Conservation (phyloP, 2,888 invertebrate genomes). For the Siphonodentalium dalli region DNA sequence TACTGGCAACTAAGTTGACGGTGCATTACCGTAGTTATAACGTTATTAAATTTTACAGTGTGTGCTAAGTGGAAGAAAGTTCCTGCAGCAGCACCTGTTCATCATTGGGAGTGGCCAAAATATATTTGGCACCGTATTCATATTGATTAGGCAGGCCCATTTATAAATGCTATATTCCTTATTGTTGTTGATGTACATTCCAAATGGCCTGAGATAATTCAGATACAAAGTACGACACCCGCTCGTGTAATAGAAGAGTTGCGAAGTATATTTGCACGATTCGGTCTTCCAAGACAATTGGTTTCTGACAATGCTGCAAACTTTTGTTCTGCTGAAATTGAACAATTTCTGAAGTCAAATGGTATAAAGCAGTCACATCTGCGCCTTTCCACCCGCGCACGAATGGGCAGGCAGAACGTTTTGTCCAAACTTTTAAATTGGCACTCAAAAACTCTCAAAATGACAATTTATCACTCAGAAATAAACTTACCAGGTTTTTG, state of each 20-base stretch:
- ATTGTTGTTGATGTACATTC: slow-evolving; percentile 15
- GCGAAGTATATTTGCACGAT: background rate
- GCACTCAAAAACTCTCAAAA: slow-evolving; percentile 2
- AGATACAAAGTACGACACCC: slow-evolving; percentile 9
- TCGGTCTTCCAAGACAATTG: slow-evolving; percentile 10
- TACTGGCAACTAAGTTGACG: too few relatives aligned
- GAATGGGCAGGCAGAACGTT: slow-evolving; percentile 17
- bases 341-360: slow-evolving; percentile 7
- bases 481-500: background rate
- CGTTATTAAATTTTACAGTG: too few relatives aligned
- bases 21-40: too few relatives aligned
- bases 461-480: background rate
- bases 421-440: slow-evolving; percentile 9
- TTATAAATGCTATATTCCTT: slow-evolving; percentile 11
- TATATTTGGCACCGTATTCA: slow-evolving; percentile 14
- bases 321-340: slow-evolving; percentile 14
- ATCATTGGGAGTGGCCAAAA: slow-evolving; percentile 19
- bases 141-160: slow-evolving; percentile 15
- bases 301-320: slow-evolving; percentile 24
- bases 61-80: slow-evolving; percentile 3
- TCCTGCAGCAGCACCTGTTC: slow-evolving; percentile 12
- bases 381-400: slow-evolving; percentile 19
- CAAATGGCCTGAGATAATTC: slow-evolving; percentile 13
- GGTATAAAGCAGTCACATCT: slow-evolving; percentile 17
- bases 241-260: background rate